These are phyloP conservation scores for Scaptomyza reducta DNA, from an alignment of 2,888 invertebrate genomes.

Conservation along the genomic window DNA sequence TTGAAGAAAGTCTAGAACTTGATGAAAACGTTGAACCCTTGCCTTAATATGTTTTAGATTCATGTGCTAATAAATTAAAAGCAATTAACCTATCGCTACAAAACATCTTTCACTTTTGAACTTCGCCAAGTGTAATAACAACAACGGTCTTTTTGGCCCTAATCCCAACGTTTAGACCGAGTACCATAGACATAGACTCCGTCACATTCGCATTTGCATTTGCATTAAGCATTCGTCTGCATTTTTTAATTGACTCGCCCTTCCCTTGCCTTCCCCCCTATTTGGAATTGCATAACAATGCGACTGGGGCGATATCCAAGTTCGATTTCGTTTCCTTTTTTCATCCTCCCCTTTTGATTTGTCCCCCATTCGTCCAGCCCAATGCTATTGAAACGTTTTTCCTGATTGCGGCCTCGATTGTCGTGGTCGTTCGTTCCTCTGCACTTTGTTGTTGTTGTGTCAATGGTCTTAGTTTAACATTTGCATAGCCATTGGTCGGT, in stretches of 20 bases:
- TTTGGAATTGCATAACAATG: slow-evolving; percentile 78
- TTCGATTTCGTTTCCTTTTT: slow-evolving; percentile 40
- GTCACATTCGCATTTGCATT: too few relatives aligned
- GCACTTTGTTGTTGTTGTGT: slow-evolving; percentile 29
- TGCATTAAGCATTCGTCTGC: slow-evolving; percentile 3
- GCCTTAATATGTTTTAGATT: too few relatives aligned
- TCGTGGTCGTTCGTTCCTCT: slow-evolving; percentile 56
- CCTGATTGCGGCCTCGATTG: slow-evolving; percentile 75
- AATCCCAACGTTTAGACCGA: slow-evolving; percentile 50
- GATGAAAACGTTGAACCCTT: too few relatives aligned
- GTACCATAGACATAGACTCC: slow-evolving; percentile 2
- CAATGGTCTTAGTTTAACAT: slow-evolving; percentile 37
- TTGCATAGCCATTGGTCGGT: slow-evolving; percentile 17
- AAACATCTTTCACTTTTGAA: not conserved
- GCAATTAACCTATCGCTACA: too few relatives aligned
- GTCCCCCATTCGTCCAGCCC: not conserved
- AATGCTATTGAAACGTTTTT: slow-evolving; percentile 13
- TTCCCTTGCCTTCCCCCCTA: not conserved
- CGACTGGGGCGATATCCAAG: slow-evolving; percentile 34
- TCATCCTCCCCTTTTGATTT: not conserved
- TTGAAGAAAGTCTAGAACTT: too few relatives aligned
- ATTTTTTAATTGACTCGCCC: slow-evolving; percentile 71
- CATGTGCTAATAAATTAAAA: too few relatives aligned
- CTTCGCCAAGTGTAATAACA: not conserved
- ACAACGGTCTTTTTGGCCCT: slow-evolving; percentile 62